These are phyloP conservation scores for Heliconius hermathena DNA, from an alignment of 1,140 invertebrate genomes.

Conservation along the genomic window DNA sequence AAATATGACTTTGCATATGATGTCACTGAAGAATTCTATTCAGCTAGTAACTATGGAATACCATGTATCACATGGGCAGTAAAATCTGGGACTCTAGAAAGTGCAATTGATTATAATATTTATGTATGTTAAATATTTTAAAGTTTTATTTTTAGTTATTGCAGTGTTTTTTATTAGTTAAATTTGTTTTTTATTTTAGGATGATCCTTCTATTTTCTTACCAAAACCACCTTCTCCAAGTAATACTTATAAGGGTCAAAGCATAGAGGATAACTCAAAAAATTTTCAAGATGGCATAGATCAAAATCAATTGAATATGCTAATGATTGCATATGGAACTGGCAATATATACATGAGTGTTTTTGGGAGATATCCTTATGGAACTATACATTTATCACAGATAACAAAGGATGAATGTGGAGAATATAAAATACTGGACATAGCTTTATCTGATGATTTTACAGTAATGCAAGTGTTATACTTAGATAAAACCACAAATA, in stretches of 20 bases:
- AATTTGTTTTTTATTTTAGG: constrained; percentile 64
- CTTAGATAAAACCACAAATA: constrained; percentile 76
- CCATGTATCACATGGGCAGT: constrained; percentile 84
- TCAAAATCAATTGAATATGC: constrained; percentile 88
- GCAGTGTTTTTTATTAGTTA: neutral
- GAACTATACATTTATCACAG: constrained; percentile 85
- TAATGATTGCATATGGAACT: constrained; percentile 89
- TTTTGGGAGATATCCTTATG: constrained; percentile 92
- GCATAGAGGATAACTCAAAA: constrained; percentile 82
- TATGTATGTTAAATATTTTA: constrained; percentile 64
- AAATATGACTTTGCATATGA: constrained; percentile 82
- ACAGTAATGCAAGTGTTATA: constrained; percentile 83
- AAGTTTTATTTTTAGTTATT: neutral
- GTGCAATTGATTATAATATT: constrained; percentile 67
- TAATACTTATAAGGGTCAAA: constrained; percentile 72
- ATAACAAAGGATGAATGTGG: constrained; percentile 80
- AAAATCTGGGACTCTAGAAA: constrained; percentile 68
- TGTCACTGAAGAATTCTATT: constrained; percentile 67
- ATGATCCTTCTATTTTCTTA: constrained; percentile 81
- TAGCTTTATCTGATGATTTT: constrained; percentile 84
- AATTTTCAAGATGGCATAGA: constrained; percentile 85
- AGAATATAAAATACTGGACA: constrained; percentile 83
- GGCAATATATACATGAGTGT: constrained; percentile 89
- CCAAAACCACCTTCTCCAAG: constrained; percentile 73
- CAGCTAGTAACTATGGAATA: constrained; percentile 64